Percentiles rank a stretch among this genome's conserved stretches.
Conservation (phyloP, 2,113 vertebrate genomes). For the Anhinga anhinga region DNA sequence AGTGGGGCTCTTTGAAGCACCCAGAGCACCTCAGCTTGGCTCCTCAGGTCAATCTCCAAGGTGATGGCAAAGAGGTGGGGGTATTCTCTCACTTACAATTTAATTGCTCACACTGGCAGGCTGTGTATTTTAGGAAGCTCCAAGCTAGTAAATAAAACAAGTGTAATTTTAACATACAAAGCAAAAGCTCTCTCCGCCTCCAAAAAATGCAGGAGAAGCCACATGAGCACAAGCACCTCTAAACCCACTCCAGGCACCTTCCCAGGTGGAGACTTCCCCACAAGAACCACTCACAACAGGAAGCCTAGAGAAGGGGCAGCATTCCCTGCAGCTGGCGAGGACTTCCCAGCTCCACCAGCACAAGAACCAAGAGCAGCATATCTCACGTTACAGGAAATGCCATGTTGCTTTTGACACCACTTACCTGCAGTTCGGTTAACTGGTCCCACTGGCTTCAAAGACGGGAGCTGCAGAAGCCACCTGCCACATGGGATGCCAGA, state of each 20-base stretch:
- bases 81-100: not conserved
- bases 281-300: accelerated
- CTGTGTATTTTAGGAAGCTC: not conserved
- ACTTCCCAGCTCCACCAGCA: not conserved
- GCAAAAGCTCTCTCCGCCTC: not conserved
- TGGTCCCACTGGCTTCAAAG: not conserved
- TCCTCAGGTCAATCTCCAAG: not conserved
- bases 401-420: accelerated
- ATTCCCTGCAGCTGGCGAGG: not conserved
- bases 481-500: accelerated
- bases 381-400: accelerated
- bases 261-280: not conserved
- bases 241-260: not conserved
- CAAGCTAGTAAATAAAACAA: not conserved
- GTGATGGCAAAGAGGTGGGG: accelerated
- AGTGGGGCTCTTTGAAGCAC: not conserved
- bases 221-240: not conserved
- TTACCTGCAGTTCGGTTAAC: accelerated
- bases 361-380: no score
- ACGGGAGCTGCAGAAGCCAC: not conserved
- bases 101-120: not conserved
- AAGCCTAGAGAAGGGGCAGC: not conserved
- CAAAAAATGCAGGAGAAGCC: not conserved
- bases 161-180: not conserved
- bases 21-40: not conserved